Conservation (phyloP, 1,140 invertebrate species). For the Reticulitermes speratus region DNA sequence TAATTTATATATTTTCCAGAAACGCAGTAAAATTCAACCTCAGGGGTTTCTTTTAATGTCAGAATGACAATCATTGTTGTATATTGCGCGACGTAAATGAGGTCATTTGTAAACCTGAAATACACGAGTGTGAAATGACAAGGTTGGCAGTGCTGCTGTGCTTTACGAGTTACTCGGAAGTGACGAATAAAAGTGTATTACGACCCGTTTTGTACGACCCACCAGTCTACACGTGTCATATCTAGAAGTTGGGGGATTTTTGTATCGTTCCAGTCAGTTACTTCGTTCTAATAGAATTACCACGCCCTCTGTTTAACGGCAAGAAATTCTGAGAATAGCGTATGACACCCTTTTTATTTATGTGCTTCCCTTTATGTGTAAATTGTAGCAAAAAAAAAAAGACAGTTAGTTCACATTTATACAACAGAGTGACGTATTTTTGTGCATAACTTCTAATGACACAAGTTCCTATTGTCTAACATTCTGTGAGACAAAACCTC, state of each 20-base stretch:
- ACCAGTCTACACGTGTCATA: not conserved
- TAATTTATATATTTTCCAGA: not conserved
- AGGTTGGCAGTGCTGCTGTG: not conserved
- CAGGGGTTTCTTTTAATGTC: not conserved
- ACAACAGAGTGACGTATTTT: no score
- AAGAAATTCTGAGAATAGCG: no score
- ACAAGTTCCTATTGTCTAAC: no score
- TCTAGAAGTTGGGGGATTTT: not conserved
- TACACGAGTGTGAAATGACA: not conserved
- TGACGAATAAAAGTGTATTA: not conserved
- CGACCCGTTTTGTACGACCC: not conserved
- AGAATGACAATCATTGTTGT: not conserved
- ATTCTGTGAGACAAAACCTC: no score
- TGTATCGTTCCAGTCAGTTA: not conserved
- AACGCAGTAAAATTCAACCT: not conserved
- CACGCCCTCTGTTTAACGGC: no score
- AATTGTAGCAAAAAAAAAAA: no score
- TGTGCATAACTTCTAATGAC: no score
- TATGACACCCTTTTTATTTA: no score
- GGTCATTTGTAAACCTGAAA: not conserved
- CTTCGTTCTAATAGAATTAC: not conserved
- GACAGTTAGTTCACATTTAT: no score
- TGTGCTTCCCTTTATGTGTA: no score
- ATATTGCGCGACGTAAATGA: not conserved
- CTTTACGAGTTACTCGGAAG: not conserved